A percentile compares a stretch with the other conserved stretches of the same genome.
These are phyloP conservation scores for Caenorhabditis elegans DNA, from an alignment of 1,140 invertebrate genomes.

Conservation along the genomic window WBcel235 BX284602.5:8758001-8758500, in stretches of 20 bases:
- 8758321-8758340: background rate
- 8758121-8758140: background rate
- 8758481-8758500: no score
- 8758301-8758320: conserved; percentile 12
- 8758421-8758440: no score
- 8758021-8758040: conserved; percentile 17
- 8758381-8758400: no score
- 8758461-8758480: no score
- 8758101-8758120: no score
- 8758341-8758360: no score
- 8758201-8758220: background rate
- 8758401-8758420: no score
- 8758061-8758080: background rate
- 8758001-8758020: conserved; percentile 13
- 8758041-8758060: conserved; percentile 67
- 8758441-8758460: no score
- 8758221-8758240: background rate
- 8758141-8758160: background rate
- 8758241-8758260: background rate
- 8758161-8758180: background rate
- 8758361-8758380: no score
- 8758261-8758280: background rate
- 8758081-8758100: background rate
- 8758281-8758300: conserved; percentile 10
- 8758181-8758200: background rate